These are phyloP conservation scores for Nicator chloris DNA, from an alignment of 2,113 vertebrate species.

Conservation along the genomic window DNA sequence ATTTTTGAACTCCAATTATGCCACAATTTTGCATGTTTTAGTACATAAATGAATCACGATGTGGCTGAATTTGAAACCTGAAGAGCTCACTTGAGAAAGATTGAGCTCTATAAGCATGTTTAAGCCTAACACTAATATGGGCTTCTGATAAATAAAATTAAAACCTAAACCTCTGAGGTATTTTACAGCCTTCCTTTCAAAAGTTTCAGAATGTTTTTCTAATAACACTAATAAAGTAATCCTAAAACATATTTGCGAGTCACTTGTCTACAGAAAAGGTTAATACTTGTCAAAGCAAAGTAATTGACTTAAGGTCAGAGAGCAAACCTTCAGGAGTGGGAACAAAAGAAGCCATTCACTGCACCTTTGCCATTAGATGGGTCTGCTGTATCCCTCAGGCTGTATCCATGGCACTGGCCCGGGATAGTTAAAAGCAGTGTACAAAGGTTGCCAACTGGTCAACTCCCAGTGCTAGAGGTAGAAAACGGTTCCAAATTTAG, in stretches of 20 bases:
- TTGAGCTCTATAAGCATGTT: background rate
- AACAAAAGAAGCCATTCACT: background rate
- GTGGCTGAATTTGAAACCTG: background rate
- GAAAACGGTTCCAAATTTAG: background rate
- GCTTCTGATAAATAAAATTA: background rate
- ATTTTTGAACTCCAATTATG: background rate
- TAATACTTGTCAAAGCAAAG: background rate
- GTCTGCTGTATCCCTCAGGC: background rate
- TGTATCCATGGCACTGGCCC: background rate
- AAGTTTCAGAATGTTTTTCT: background rate
- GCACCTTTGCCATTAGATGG: background rate
- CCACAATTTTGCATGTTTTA: background rate
- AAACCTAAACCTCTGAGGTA: background rate
- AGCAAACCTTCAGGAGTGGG: background rate
- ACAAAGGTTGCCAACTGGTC: background rate
- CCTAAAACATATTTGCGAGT: background rate
- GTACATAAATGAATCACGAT: background rate
- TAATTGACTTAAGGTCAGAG: background rate
- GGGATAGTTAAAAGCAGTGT: background rate
- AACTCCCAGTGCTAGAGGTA: background rate
- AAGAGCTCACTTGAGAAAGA: background rate
- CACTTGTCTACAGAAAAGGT: background rate
- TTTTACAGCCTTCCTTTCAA: background rate
- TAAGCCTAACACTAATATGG: background rate
- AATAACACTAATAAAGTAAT: background rate